Evolutionary conservation across 1,140 invertebrate genomes (phyloP), one percentile per base, ranked within the genome.

Genomic region (Diorhabda elongata): DNA sequence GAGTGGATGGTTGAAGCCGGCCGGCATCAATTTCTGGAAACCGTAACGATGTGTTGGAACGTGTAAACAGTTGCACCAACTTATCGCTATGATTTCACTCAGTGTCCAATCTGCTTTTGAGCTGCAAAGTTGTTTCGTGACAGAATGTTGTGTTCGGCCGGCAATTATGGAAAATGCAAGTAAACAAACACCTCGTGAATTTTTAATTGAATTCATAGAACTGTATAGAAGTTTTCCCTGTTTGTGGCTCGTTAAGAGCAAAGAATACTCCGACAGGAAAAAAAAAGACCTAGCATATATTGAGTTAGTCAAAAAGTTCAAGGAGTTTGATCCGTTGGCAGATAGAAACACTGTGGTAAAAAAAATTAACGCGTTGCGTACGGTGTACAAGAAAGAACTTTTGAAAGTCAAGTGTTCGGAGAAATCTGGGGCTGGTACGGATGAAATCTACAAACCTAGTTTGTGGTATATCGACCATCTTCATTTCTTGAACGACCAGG

Each of bases 351-450:
- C 63, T 58, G 62, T 69, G 42, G 43, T 65, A n/a, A 69, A 69
- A 63, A 69, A 69, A 65, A 65, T 65, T 64, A 65, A 69, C 41
- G 41, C 57, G 42, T 52, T 69, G 62, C 62, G 62, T 42, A 69
- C 62, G 3, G 68, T 65, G 43, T 69, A 69, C 44, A 58, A 58
- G 42, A 69, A 65, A 44, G 68, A 69, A 65, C 52, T 65, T 26
- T 47, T 11, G 42, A 68, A 68, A 59, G 45, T 64, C 7, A 57
- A 57, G 41, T 47, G 47, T 64, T 68, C 67, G 26, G 42, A 56
- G 11, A 6, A 44, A 64, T 64, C 45, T 52, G 67, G 67, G 61
- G 44, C 61, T 63, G 47, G 60, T 43, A 52, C 26, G 42, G 45
- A 64, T 11, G 64, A 69, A 5, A 66, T 66, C n/a, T 69, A 69